Percentiles rank a stretch among this genome's conserved stretches.
phyloP scores from a whole-genome alignment of 92 coral and sea anemone species.

The Meandrina meandrites region DNA sequence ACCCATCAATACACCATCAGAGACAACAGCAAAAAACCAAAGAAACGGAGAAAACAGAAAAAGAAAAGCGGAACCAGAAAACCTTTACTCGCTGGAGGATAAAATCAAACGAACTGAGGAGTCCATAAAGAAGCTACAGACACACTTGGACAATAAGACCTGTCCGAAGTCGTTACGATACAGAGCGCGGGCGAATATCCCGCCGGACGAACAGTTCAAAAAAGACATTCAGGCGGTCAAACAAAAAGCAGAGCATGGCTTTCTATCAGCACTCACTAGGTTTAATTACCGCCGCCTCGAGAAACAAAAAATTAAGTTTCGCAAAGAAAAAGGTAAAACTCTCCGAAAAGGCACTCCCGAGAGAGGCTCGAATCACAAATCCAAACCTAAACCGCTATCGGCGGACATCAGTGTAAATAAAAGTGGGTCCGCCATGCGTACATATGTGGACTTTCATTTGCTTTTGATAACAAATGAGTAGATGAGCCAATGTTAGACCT shows the following conservation, averaged over 20 bases:
- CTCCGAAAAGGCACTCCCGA: neutral
- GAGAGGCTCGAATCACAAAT: neutral
- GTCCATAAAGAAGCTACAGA: neutral
- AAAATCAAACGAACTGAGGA: constrained; percentile 6
- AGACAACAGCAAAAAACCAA: neutral
- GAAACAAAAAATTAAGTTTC: neutral
- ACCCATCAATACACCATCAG: neutral
- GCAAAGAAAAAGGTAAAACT: neutral
- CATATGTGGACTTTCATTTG: too few species aligned
- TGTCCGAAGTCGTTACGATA: neutral
- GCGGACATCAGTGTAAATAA: too few species aligned
- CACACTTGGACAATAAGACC: neutral
- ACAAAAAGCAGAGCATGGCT: neutral
- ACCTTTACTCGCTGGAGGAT: neutral
- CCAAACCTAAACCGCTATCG: neutral
- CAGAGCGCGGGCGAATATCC: neutral
- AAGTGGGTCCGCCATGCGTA: too few species aligned
- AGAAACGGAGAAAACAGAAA: neutral
- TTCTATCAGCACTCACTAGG: neutral
- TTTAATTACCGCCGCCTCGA: neutral
- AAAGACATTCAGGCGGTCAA: neutral
- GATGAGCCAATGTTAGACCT: too few species aligned
- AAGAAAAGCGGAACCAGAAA: neutral
- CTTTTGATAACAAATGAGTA: too few species aligned
- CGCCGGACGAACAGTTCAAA: constrained; percentile 4